Evolutionary conservation across 2,113 vertebrate genomes (phyloP), one percentile per base, ranked within the genome.

Genomic region (Leucopternis melanops): DNA sequence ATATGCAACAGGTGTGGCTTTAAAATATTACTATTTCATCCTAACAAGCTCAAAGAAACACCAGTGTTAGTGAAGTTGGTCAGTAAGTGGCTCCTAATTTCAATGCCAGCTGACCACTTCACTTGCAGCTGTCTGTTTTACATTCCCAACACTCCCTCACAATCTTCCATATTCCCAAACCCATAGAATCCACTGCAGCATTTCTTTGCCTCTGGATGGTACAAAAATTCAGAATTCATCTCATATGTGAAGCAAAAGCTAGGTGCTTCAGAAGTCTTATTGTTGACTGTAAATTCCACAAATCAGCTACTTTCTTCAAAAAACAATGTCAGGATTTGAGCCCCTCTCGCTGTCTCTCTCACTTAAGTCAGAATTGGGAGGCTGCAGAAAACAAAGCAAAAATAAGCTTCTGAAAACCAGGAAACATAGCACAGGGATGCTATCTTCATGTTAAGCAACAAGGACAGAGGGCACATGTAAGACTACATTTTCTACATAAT

Each of bases 111-210:
- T 16, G 36, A 36, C 13, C 26, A 57, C 10, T 65, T 70, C 3
- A 52, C 38, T 40, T 45, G 23, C 7, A 36, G 20, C 6, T 44
- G 16, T 13, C 25, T 63, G 32, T 9, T 86, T 47, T 5, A 5
- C 23, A 34, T 47, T 59, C 16, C 29, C 13, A 58, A 29, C 7
- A 32, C 8, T 12, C 23, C 22, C 13, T 75, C 17, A 57, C 10
- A 13, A 44, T 25, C 23, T 26, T 45, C 25, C 13, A 45, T 16
- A n/a, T 32, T 45, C 13, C 23, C 57, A 38, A 91, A 73, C 42
- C 8, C 32, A 58, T 0, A 3, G 36, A 81, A 55, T 11, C 18
- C 25, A 44, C 0, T 23, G 55, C 1, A 50, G 5, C 16, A 2
- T 4, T 92, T 62, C 70, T 58, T 40, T 62, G 15, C 27, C 12